Evolutionary conservation across 2,888 invertebrate species (phyloP), one percentile per base, ranked within the genome.

Genomic region (Andrena bicolor): DNA sequence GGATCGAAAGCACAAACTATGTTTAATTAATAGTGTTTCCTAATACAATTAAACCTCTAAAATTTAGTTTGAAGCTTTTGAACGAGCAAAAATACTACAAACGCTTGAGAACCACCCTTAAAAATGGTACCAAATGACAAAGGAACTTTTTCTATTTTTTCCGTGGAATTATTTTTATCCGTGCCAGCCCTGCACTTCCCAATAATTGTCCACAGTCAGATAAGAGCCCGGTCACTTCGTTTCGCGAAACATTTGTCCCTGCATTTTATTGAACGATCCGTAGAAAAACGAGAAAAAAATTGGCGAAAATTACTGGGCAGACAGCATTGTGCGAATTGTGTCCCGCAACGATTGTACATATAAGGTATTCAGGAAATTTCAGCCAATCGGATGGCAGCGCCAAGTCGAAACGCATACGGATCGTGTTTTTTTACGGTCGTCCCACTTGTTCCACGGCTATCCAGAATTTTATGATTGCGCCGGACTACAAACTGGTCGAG

Each of bases 381-480:
- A 73, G 10, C 78, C 80, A 80, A 78, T 80, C 68, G 53, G 64
- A 70, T 53, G 28, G 51, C 60, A 66, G 23, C 16, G 56, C 28
- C 56, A 16, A 48, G 60, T 65, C 66, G 75, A 80, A 81, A 86
- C 60, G 84, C 84, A 56, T 20, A 72, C 61, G 70, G 73, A 65
- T 86, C 65, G 70, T 72, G 73, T 81, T 75, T 81, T 78, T 86
- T 86, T 84, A 86, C 56, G 81, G 61, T 64, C 84, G 66, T 73
- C 73, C 69, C 81, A 77, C 66, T 75, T 76, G 73, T 61, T 70
- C 30, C 69, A 26, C 82, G 32, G 53, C 60, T 69, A 70, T 73
- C 51, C 66, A 60, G 76, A 81, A 84, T 86, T 84, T 86, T 86
- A 86, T 75, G 84, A 84, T 84, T 70, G 58, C 63, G 53, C 51